These are phyloP conservation scores for Pseudomyrmex gracilis DNA, from an alignment of 1,140 invertebrate species.

Conservation along the genomic window DNA sequence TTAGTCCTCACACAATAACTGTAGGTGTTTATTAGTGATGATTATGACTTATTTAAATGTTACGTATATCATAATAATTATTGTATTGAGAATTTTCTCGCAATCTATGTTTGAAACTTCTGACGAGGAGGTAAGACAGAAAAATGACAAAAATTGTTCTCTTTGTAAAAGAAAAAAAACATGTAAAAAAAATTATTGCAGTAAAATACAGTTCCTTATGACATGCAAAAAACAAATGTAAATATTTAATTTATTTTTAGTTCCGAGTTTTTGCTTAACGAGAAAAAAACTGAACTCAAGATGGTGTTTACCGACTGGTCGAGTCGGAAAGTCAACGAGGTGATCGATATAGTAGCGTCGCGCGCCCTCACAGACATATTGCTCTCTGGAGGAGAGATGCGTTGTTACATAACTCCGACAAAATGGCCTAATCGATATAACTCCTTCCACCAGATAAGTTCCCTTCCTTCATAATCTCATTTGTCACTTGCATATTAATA, in stretches of 20 bases:
- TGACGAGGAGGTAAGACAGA: background rate
- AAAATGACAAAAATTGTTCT: background rate
- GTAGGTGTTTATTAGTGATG: constrained; percentile 21
- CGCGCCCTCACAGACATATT: constrained; percentile 1
- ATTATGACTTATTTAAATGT: constrained; percentile 2
- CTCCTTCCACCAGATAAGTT: background rate
- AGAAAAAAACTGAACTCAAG: constrained; percentile 8
- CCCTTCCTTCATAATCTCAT: background rate
- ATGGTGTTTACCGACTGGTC: constrained; percentile 29
- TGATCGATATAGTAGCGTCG: constrained; percentile 32
- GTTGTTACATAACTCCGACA: constrained; percentile 41
- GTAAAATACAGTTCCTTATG: background rate
- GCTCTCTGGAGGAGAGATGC: constrained; percentile 10
- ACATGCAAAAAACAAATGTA: constrained; percentile 4
- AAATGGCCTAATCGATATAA: constrained; percentile 53
- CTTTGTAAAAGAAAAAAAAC: background rate
- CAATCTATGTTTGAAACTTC: background rate
- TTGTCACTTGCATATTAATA: background rate
- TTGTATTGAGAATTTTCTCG: background rate
- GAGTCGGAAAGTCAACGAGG: constrained; percentile 31
- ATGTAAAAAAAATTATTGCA: background rate
- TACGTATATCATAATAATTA: background rate
- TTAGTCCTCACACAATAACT: background rate
- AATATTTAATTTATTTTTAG: background rate
- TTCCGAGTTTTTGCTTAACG: background rate